Base-by-base conservation (phyloP, 1,140 invertebrate genomes). In the Cyrtorhinus lividipennis region DNA sequence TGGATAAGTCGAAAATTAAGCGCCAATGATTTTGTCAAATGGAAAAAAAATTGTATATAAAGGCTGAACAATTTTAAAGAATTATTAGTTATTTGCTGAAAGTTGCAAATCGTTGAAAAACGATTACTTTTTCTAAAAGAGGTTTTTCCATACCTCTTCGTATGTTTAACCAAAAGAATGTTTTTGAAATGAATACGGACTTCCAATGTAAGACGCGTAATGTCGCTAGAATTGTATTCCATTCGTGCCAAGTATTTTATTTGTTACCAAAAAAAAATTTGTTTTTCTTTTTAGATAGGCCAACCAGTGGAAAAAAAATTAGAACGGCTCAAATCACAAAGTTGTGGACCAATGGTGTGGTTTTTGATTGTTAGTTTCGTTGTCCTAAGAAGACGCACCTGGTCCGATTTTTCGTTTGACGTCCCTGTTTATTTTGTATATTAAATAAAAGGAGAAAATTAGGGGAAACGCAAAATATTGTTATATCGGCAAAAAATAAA, bases 241-340 rank as follows among this genome's bases (percentile, higher is more conserved):
- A 64, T 60, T 64, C 48, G 63, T 64, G 63, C 63, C 63, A 64
- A 64, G 27, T 64, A 64, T 64, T 64, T 63, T 64, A 64, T 64
- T 64, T 64, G 63, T 64, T 64, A 64, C 63, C 63, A 64, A 15
- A n/a, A n/a, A n/a, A n/a, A n/a, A n/a, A n/a, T n/a, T n/a, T n/a
- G n/a, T n/a, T n/a, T n/a, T n/a, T 53, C 10, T 30, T 64, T 60
- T 61, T 64, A 64, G 59, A 12, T 64, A 59, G 62, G 30, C 48
- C 61, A 25, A n/a, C 25, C 27, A 46, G 59, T 13, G 48, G 20
- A 53, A 53, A 10, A 53, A 53, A 53, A 20, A 26, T 2, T 63
- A 63, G 62, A 46, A 63, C 1, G 62, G 62, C 62, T 63, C 62
- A 63, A 63, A 53, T 38, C 23, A 59, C 24, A 30, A 59, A 8